Conservation (phyloP, 2,888 invertebrate genomes). For the Masnerella sp. region DNA sequence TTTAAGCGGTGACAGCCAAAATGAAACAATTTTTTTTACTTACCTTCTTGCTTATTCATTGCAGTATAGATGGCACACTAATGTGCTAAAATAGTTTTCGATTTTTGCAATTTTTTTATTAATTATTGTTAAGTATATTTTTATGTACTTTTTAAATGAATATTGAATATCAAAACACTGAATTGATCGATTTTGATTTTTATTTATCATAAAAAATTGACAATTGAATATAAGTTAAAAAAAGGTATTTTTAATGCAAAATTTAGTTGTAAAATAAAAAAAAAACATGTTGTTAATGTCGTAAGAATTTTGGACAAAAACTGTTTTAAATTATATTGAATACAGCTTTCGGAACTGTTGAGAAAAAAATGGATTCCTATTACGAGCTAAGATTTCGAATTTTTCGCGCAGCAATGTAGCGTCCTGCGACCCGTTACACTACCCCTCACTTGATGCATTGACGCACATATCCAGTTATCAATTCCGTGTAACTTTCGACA, state of each 20-base stretch:
- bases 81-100: not conserved
- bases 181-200: too few species aligned
- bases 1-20: not conserved
- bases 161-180: too few species aligned
- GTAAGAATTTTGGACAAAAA: not conserved
- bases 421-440: too few species aligned
- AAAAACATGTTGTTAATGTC: not conserved
- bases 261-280: constrained; percentile 1
- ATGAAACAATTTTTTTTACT: not conserved
- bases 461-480: too few species aligned
- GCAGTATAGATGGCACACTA: not conserved
- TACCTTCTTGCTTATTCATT: not conserved
- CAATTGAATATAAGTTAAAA: too few species aligned
- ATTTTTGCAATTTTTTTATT: too few species aligned
- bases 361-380: not conserved
- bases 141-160: too few species aligned
- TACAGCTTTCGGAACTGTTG: not conserved
- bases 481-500: too few species aligned
- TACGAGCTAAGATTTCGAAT: too few species aligned
- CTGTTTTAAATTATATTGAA: not conserved
- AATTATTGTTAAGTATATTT: too few species aligned
- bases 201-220: not conserved
- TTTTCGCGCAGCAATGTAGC: too few species aligned
- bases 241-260: not conserved
- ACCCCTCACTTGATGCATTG: too few species aligned